Percentiles rank a stretch among this genome's conserved stretches.
Evolutionary conservation across 2,888 invertebrate genomes (phyloP).

Genomic region (Campoletis raptor): DNA sequence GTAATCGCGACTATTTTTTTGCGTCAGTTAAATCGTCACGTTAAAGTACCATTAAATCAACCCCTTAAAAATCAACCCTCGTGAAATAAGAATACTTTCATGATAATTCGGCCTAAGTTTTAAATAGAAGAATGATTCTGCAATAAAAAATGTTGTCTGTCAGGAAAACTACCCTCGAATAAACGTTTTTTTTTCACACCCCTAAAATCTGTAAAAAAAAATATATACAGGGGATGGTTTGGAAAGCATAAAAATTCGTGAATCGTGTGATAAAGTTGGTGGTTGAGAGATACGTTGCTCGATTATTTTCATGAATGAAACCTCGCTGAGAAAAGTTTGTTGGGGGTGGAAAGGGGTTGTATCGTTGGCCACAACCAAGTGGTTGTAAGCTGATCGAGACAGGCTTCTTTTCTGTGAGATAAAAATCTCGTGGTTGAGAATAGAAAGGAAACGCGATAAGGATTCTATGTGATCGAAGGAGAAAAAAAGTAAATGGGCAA

Average conservation of each 20-base stretch:
- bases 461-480: conserved; percentile 49
- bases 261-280: background rate
- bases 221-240: background rate
- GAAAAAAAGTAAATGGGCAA: background rate
- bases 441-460: conserved; percentile 48
- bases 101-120: no score
- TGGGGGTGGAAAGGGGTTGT: background rate
- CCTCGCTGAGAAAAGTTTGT: conserved; percentile 1
- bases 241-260: background rate
- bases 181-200: background rate
- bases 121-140: no score
- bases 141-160: background rate
- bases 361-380: conserved; percentile 1
- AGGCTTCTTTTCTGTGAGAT: conserved; percentile 29
- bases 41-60: background rate
- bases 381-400: conserved; percentile 13
- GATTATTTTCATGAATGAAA: conserved; percentile 36
- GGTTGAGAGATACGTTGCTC: background rate
- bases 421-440: background rate
- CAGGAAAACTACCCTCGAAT: background rate
- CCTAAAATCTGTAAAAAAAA: background rate
- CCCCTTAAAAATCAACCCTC: background rate
- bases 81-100: background rate
- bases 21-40: background rate
- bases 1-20: background rate